A percentile compares a stretch with the other conserved stretches of the same genome.
Evolutionary conservation across 2,113 vertebrate species (phyloP).

Genomic region (Gasterosteus nipponicus): DNA sequence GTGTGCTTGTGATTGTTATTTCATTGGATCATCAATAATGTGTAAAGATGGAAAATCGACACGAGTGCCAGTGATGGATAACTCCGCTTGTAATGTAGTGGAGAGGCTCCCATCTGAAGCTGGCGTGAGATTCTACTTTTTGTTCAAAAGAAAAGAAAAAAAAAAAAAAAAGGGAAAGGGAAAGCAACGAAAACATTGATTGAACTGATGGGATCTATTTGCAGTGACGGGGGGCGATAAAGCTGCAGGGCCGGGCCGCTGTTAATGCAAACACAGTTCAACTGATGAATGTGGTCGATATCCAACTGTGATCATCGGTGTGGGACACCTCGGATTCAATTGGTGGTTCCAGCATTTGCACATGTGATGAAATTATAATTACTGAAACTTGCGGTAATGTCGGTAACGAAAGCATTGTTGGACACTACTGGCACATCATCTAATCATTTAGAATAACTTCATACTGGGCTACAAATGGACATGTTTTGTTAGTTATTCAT

Average conservation of each 20-base stretch:
- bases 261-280: constrained; percentile 16
- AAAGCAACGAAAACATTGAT: constrained; percentile 13
- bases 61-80: constrained; percentile 45
- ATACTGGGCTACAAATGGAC: neutral
- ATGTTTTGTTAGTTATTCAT: neutral
- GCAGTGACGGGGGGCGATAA: constrained; percentile 11
- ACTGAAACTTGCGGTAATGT: neutral
- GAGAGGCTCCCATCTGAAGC: constrained; percentile 30
- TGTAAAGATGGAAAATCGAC: constrained; percentile 50
- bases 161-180: no score
- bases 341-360: neutral
- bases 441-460: neutral
- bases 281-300: constrained; percentile 52
- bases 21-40: constrained; percentile 65
- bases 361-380: constrained; percentile 11
- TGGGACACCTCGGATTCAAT: constrained; percentile 21
- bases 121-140: constrained; percentile 19
- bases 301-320: constrained; percentile 33
- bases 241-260: constrained; percentile 10
- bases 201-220: constrained; percentile 26
- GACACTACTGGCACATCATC: neutral
- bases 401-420: neutral
- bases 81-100: constrained; percentile 27
- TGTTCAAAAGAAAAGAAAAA: neutral
- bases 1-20: constrained; percentile 36